Conservation (phyloP, 2,797 vertebrate genomes). For the Kryptopterus vitreolus region DNA sequence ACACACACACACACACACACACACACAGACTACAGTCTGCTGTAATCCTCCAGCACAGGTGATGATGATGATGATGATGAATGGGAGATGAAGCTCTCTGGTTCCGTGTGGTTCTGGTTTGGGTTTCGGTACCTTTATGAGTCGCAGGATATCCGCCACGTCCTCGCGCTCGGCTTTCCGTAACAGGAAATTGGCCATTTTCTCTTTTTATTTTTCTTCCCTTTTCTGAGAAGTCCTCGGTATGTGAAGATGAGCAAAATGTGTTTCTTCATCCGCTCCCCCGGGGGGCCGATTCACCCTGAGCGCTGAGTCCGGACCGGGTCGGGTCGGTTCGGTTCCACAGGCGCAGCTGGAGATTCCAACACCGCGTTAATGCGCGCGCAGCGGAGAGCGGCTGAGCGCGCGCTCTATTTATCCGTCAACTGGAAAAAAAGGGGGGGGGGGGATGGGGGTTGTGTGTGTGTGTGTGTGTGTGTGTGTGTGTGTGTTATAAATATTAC, state of each 20-base stretch:
- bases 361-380: not conserved
- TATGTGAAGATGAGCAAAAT: conserved; percentile 92
- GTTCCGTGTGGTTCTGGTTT: not conserved
- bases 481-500: not conserved
- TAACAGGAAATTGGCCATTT: conserved; percentile 88
- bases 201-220: conserved; percentile 89
- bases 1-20: no score
- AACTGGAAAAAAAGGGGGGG: not conserved
- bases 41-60: not conserved
- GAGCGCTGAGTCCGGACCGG: not conserved
- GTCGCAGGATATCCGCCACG: conserved; percentile 74
- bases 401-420: not conserved
- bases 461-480: conserved; percentile 1
- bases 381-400: not conserved
- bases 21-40: not conserved
- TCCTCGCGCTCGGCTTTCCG: conserved; percentile 75
- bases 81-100: not conserved
- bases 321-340: not conserved
- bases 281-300: conserved; percentile 13
- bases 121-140: conserved; percentile 74
- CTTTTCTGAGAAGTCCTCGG: conserved; percentile 89
- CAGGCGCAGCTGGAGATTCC: no score
- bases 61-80: not conserved
- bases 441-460: not conserved
- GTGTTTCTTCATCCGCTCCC: conserved; percentile 91